A percentile compares a stretch with the other conserved stretches of the same genome.
phyloP scores from a whole-genome alignment of 2,113 vertebrate species.

The Perognathus longimembris region DNA sequence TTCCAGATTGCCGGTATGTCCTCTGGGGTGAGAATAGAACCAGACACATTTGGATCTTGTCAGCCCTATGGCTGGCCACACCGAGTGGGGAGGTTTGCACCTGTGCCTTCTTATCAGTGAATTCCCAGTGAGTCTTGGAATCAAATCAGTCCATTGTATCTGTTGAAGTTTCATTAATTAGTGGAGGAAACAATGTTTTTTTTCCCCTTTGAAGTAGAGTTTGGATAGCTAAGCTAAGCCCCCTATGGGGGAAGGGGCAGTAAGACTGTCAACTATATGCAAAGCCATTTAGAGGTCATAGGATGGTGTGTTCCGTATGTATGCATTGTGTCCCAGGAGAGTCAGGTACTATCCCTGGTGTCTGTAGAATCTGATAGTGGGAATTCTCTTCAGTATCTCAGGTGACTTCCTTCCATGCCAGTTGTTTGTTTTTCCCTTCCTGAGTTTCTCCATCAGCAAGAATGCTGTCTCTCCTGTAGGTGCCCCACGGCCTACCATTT shows the following conservation, averaged over 20 bases:
- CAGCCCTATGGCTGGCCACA: not conserved
- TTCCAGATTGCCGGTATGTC: not conserved
- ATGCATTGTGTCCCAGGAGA: not conserved
- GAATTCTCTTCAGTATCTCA: not conserved
- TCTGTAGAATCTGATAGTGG: not conserved
- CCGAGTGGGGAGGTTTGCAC: not conserved
- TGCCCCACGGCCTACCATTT: not conserved
- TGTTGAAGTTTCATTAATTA: conserved; percentile 25
- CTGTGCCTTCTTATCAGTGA: not conserved
- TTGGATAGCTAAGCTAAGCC: not conserved
- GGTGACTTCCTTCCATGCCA: no score
- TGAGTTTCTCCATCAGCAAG: not conserved
- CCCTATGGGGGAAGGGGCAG: not conserved
- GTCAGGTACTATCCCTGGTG: no score
- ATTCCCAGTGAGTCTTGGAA: not conserved
- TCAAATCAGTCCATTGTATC: not conserved
- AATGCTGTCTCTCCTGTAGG: not conserved
- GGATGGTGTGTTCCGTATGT: no score
- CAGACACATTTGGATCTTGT: not conserved
- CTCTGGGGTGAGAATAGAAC: not conserved
- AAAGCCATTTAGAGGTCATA: not conserved
- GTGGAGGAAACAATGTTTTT: not conserved
- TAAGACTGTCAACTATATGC: no score
- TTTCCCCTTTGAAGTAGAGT: not conserved
- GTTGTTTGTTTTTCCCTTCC: not conserved